Percentiles rank a stretch among this genome's conserved stretches.
phyloP scores from a whole-genome alignment of 2,113 vertebrate genomes.

The Brachyhypopomus occidentalis region DNA sequence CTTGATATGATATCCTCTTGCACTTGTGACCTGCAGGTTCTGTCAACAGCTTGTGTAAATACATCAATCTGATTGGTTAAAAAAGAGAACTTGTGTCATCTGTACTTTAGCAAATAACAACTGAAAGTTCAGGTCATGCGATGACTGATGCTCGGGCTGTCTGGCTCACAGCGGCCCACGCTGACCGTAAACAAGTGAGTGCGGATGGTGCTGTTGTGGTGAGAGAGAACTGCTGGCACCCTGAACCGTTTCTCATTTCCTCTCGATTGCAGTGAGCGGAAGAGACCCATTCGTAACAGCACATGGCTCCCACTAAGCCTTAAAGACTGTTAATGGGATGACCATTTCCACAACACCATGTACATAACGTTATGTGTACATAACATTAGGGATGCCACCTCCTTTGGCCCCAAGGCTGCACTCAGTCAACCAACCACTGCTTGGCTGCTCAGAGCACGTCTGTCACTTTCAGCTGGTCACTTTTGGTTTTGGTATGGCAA shows the following conservation, averaged over 20 bases:
- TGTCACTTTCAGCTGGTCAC: no score
- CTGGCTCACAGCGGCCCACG: neutral
- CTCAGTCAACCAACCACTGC: no score
- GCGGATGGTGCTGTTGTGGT: neutral
- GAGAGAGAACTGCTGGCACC: neutral
- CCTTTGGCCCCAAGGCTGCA: no score
- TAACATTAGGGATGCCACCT: no score
- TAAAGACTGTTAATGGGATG: neutral
- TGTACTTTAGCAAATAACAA: neutral
- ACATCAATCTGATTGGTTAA: neutral
- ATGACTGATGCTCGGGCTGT: neutral
- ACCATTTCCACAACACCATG: neutral
- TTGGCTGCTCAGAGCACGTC: no score
- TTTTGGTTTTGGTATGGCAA: no score
- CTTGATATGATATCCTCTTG: neutral
- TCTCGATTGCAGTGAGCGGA: neutral
- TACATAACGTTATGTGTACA: no score
- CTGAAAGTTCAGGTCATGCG: neutral
- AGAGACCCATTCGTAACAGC: slow-evolving; percentile 1
- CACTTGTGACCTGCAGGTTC: neutral
- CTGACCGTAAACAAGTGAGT: neutral
- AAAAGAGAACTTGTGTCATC: neutral
- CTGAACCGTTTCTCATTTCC: slow-evolving; percentile 2
- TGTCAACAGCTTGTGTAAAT: slow-evolving; percentile 1
- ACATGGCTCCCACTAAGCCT: neutral